phyloP scores from a whole-genome alignment of 2,113 vertebrate species.

The Acanthisitta chloris region DNA sequence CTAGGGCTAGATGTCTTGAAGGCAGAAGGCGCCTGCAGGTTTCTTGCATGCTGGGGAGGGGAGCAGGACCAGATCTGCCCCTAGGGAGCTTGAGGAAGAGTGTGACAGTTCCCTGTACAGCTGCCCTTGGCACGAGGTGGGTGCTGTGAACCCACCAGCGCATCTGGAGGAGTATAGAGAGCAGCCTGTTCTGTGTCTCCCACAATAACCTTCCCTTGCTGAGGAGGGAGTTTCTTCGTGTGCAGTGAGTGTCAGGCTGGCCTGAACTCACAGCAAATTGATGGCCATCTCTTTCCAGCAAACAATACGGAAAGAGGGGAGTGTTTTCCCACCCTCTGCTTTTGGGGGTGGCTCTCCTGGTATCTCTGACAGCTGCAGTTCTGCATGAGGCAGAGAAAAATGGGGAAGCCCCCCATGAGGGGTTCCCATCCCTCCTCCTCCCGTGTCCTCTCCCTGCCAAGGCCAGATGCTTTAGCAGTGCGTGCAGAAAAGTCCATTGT shows the following conservation, averaged over 20 bases:
- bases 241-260: not conserved
- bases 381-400: not conserved
- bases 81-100: not conserved
- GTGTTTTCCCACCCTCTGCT: not conserved
- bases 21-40: not conserved
- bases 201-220: not conserved
- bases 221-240: not conserved
- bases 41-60: not conserved
- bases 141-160: not conserved
- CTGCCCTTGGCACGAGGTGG: not conserved
- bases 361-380: not conserved
- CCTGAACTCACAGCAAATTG: not conserved
- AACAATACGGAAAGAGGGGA: rapidly evolving
- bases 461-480: conserved; percentile 28
- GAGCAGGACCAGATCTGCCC: not conserved
- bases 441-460: not conserved
- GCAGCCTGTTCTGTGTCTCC: not conserved
- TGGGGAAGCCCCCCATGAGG: not conserved
- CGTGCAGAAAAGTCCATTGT: conserved; percentile 34
- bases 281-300: not conserved
- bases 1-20: not conserved
- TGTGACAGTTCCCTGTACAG: not conserved
- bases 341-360: not conserved
- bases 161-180: not conserved
- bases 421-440: conserved; percentile 22